Evolutionary conservation across 2,888 invertebrate species (phyloP).

Genomic region (Oxyteleia sp.): DNA sequence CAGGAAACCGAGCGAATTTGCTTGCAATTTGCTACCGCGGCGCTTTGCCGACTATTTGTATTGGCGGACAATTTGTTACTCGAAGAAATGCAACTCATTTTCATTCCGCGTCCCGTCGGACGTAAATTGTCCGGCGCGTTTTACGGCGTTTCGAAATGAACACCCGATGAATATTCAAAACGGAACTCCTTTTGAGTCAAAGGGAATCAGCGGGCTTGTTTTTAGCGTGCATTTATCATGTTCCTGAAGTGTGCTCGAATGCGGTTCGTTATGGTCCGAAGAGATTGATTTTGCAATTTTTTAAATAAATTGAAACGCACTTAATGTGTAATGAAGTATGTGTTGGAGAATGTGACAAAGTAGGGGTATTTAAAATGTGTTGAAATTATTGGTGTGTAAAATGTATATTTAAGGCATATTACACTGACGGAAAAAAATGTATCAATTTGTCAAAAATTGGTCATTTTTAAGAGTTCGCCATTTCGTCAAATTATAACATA

Average conservation of each 20-base stretch:
- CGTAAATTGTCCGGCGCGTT: slow-evolving; percentile 17
- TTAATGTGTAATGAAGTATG: too few relatives aligned
- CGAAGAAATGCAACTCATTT: slow-evolving; percentile 29
- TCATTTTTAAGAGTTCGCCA: too few relatives aligned
- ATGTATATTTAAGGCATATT: too few relatives aligned
- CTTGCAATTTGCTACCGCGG: slow-evolving; percentile 29
- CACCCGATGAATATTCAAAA: slow-evolving; percentile 23
- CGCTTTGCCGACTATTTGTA: slow-evolving; percentile 18
- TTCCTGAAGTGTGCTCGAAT: slow-evolving; percentile 9
- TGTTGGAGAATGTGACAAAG: too few relatives aligned
- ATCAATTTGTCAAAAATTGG: too few relatives aligned
- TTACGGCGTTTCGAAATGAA: slow-evolving; percentile 11
- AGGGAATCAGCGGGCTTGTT: slow-evolving; percentile 10
- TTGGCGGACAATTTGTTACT: slow-evolving; percentile 14
- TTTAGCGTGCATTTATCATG: slow-evolving; percentile 14
- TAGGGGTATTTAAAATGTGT: too few relatives aligned
- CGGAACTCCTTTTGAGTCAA: slow-evolving; percentile 11
- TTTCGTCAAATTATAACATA: too few relatives aligned
- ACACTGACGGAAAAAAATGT: too few relatives aligned
- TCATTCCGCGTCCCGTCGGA: neutral
- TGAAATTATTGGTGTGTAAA: too few relatives aligned
- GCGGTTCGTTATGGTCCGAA: neutral
- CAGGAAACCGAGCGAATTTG: slow-evolving; percentile 37
- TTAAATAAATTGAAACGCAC: neutral
- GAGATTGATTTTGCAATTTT: neutral